Percentiles rank a stretch among this genome's conserved stretches.
phyloP scores from a whole-genome alignment of 1,140 invertebrate species.

The Phocides pigmalion region DNA sequence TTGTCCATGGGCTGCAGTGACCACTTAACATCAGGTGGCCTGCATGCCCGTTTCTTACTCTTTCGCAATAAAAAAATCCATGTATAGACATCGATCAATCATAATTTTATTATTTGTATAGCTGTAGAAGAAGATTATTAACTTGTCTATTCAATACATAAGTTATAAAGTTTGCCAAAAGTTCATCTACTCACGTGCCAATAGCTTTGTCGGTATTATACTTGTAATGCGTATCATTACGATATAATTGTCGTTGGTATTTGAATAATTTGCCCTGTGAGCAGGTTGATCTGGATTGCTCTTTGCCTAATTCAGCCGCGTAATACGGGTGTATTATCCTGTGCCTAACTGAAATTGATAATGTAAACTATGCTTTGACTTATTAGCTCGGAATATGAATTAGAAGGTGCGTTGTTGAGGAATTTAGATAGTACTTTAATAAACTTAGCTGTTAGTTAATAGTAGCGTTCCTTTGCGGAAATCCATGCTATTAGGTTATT shows the following conservation, averaged over 20 bases:
- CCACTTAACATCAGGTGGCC: no score
- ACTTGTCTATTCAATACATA: no score
- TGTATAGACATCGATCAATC: no score
- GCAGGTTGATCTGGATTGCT: constrained; percentile 14
- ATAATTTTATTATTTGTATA: no score
- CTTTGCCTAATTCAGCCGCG: constrained; percentile 20
- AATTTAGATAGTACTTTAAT: background rate
- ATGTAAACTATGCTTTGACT: constrained; percentile 20
- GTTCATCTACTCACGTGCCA: background rate
- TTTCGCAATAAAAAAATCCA: no score
- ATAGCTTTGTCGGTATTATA: background rate
- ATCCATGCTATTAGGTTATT: no score
- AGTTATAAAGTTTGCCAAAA: background rate
- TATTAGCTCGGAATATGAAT: constrained; percentile 5
- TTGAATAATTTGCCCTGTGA: constrained; percentile 10
- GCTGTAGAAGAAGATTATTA: no score
- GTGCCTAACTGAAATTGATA: constrained; percentile 12
- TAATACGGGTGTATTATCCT: constrained; percentile 18
- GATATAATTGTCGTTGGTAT: constrained; percentile 10
- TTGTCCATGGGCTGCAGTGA: no score
- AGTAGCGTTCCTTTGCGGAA: background rate
- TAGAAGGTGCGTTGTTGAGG: background rate
- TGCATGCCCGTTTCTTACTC: no score
- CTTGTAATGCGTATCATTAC: background rate
- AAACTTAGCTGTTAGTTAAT: background rate